Base-by-base conservation (phyloP, 2,888 invertebrate genomes). In the Aspidiotus destructor region DNA sequence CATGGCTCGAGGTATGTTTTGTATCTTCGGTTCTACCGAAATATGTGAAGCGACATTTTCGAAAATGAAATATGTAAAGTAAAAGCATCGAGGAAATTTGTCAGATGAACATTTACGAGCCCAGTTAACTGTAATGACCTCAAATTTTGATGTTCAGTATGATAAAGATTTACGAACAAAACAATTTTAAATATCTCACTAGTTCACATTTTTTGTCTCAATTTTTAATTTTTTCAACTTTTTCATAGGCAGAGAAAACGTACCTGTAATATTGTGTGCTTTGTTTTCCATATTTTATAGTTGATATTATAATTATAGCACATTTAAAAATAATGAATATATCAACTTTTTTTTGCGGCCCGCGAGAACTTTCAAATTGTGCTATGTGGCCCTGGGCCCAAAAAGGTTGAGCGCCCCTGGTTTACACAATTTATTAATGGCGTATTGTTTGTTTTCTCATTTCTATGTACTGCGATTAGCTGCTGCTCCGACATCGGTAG, bases 1-100 rank as follows among this genome's bases (percentile, higher is more conserved):
- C n/a, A 48, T 48, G 48, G 48, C 48, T 48, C 48, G 48, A 48
- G 48, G 48, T 48, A 48, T 48, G 48, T 48, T 48, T n/a, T 48
- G 2, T 48, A 11, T 48, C 11, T 48, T 48, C n/a, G 48, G 48
- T n/a, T 48, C 48, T 48, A 48, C 48, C 48, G 2, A 48, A 1
- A 48, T 48, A 48, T 48, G 48, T 48, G 48, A 48, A 48, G 48
- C 10, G n/a, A 48, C 48, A 48, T 48, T 48, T 48, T 48, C 48
- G 11, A 48, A 48, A n/a, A 48, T 48, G 48, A 48, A 48, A 13
- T 48, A 48, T 6, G 48, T 48, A n/a, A 48, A 48, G 48, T 48
- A 2, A 48, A 48, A n/a, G 10, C 48, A 48, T 48, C 48, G 48
- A 48, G 48, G 11, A 48, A 48, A n/a, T 13, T 48, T 48, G 48